Evolutionary conservation across 2,888 invertebrate species (phyloP), one percentile per base, ranked within the genome.

Genomic region (Diarsia mendica): DNA sequence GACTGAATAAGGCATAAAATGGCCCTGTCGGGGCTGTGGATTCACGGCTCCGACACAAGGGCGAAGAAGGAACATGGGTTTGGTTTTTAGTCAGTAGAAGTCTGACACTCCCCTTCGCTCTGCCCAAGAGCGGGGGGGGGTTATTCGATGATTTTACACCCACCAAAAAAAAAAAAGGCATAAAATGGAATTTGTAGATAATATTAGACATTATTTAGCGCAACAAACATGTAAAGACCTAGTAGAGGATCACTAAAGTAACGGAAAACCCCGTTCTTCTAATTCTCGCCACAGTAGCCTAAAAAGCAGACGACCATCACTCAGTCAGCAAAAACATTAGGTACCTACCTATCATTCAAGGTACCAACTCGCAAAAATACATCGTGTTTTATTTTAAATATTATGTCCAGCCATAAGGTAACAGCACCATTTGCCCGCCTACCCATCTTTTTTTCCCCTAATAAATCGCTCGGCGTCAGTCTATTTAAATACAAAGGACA

Each of bases 401-500:
- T 44, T 20, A 61, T 33, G 61, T 75, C 44, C 49, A 63, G 18
- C 61, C 46, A 3, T 55, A 66, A 33, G 49, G 81, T 64, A 51
- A 49, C 33, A 51, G 15, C 46, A 13, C 33, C 65, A 78, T 81
- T 67, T 72, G 55, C 46, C 23, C 13, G 2, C 68, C 33, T 33
- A 78, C 72, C 49, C 44, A 63, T 72, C 74, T 77, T 72, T 79
- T 83, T 60, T 79, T 73, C 33, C 65, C 44, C 61, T 77, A 85
- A 85, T 84, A 77, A 75, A 79, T 76, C 60, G 61, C 49, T 53
- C 44, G 39, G 51, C 33, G 71, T 61, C 70, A 64, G 73, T 67
- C 76, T 70, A 85, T 79, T 74, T 75, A 64, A 83, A 75, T 83
- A 85, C 73, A 72, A 65, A 69, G 70, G 69, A 67, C 66, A 65